phyloP scores from a whole-genome alignment of 1,140 invertebrate species.

The Diabrotica undecimpunctata region DNA sequence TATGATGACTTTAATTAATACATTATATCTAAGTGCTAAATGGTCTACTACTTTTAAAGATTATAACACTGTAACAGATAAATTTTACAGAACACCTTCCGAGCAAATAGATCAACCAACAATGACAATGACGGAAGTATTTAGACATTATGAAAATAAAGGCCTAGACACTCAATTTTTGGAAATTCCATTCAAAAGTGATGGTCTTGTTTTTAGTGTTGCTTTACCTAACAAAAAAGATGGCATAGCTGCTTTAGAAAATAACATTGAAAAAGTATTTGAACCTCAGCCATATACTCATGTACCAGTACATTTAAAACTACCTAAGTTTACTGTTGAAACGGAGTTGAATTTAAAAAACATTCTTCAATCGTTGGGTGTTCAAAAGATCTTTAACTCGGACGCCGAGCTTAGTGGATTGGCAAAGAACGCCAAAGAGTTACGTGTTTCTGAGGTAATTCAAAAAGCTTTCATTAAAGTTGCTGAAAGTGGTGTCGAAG shows the following conservation, averaged over 20 bases:
- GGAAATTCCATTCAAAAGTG: slow-evolving; percentile 55
- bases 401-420: slow-evolving; percentile 52
- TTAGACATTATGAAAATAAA: slow-evolving; percentile 51
- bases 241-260: slow-evolving; percentile 47
- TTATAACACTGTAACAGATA: slow-evolving; percentile 50
- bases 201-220: slow-evolving; percentile 52
- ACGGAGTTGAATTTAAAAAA: slow-evolving; percentile 13
- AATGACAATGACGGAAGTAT: slow-evolving; percentile 36
- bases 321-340: slow-evolving; percentile 51
- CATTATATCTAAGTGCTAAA: slow-evolving; percentile 73
- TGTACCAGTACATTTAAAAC: slow-evolving; percentile 32
- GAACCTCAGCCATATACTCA: slow-evolving; percentile 24
- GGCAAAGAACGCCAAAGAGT: slow-evolving; percentile 17
- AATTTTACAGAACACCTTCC: slow-evolving; percentile 39
- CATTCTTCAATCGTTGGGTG: slow-evolving; percentile 47
- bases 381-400: slow-evolving; percentile 50
- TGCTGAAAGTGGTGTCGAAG: slow-evolving; percentile 66
- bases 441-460: slow-evolving; percentile 48
- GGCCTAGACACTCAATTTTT: slow-evolving; percentile 54
- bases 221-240: slow-evolving; percentile 60
- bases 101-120: slow-evolving; percentile 38
- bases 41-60: slow-evolving; percentile 58
- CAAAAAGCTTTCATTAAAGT: slow-evolving; percentile 68
- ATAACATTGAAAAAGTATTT: slow-evolving; percentile 30
- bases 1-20: slow-evolving; percentile 71